phyloP scores from a whole-genome alignment of 2,888 invertebrate genomes.

The Eucera pruinosa region DNA sequence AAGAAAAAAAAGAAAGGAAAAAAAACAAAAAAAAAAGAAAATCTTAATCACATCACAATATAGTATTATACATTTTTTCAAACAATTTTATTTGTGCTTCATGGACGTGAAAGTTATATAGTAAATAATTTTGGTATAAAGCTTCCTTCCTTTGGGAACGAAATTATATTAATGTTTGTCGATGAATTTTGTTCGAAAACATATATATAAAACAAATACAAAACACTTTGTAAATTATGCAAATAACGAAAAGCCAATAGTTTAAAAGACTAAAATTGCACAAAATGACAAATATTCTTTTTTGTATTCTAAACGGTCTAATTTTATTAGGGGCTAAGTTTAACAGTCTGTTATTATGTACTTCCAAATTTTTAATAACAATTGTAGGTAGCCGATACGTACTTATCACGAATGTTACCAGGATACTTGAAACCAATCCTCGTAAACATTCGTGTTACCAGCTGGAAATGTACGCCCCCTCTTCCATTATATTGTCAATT shows the following conservation, averaged over 20 bases:
- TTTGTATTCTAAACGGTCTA: background rate
- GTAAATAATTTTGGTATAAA: constrained; percentile 59
- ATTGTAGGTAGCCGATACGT: too few species aligned
- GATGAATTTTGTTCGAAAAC: background rate
- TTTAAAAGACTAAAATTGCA: constrained; percentile 46
- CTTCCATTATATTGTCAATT: too few species aligned
- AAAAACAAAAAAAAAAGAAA: constrained; percentile 16
- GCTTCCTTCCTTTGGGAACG: background rate
- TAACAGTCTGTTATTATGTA: background rate
- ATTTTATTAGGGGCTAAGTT: constrained; percentile 8
- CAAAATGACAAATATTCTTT: constrained; percentile 31
- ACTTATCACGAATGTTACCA: too few species aligned
- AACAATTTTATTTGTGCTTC: constrained; percentile 31
- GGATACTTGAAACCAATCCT: too few species aligned
- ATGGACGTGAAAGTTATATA: constrained; percentile 43
- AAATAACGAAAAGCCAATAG: background rate
- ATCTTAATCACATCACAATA: constrained; percentile 54
- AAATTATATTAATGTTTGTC: background rate
- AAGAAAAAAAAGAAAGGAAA: constrained; percentile 11
- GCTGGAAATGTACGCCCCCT: too few species aligned
- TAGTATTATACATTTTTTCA: constrained; percentile 45
- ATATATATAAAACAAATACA: background rate
- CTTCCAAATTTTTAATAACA: constrained; percentile 9
- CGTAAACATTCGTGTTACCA: too few species aligned
- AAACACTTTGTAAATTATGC: constrained; percentile 1